These are phyloP conservation scores for Zophobas morio DNA, from an alignment of 1,140 invertebrate species.

Conservation along the genomic window DNA sequence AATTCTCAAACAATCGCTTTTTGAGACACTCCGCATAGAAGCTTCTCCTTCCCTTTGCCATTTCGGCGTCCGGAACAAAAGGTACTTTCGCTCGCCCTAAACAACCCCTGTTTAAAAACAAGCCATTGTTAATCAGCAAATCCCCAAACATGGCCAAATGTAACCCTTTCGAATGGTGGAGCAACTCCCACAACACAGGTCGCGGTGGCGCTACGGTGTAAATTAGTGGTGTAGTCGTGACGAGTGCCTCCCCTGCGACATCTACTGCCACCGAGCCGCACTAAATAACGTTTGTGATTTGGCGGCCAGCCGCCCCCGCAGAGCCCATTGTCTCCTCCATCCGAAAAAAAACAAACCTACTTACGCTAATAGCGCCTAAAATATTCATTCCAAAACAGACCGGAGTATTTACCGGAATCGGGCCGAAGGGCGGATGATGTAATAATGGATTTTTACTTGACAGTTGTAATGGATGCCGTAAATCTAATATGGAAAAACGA, in stretches of 20 bases:
- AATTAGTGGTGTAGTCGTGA: conserved; percentile 58
- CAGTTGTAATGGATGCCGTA: background rate
- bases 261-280: conserved; percentile 48
- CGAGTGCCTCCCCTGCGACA: conserved; percentile 57
- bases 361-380: background rate
- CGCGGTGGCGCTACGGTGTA: conserved; percentile 52
- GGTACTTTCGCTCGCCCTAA: conserved; percentile 16
- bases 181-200: conserved; percentile 51
- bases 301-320: conserved; percentile 25
- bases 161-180: conserved; percentile 43
- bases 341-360: background rate
- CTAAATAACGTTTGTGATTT: conserved; percentile 55
- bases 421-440: background rate
- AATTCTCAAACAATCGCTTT: background rate
- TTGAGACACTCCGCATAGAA: conserved; percentile 1
- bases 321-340: conserved; percentile 12
- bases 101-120: conserved; percentile 36
- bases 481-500: conserved; percentile 1
- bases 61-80: conserved; percentile 12
- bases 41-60: background rate
- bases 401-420: too few relatives aligned
- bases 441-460: background rate
- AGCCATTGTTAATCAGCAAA: conserved; percentile 31
- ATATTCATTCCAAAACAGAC: background rate
- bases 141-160: conserved; percentile 47